Conservation (phyloP, 2,888 invertebrate species). For the Xylocampa areola region DNA sequence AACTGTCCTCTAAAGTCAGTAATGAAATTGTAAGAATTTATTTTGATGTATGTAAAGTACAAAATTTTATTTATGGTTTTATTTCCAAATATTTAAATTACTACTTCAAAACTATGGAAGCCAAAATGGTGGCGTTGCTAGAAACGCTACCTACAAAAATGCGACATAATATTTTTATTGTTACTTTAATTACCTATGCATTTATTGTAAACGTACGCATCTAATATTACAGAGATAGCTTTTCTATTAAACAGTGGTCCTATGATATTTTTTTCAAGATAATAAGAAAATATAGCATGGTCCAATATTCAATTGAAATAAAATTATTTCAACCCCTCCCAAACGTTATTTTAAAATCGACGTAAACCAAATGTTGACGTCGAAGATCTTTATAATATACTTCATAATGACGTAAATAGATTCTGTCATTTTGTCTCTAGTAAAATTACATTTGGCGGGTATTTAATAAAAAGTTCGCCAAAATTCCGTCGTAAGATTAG, state of each 20-base stretch:
- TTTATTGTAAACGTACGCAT: constrained; percentile 69
- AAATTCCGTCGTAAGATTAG: constrained; percentile 63
- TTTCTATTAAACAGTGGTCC: constrained; percentile 81
- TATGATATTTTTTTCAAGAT: constrained; percentile 68
- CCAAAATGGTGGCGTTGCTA: constrained; percentile 80
- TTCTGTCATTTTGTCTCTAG: constrained; percentile 23
- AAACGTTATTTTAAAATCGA: constrained; percentile 51
- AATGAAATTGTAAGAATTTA: constrained; percentile 46
- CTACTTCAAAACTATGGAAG: constrained; percentile 87
- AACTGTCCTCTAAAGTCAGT: constrained; percentile 69
- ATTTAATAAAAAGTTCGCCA: constrained; percentile 48
- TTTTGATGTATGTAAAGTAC: constrained; percentile 77
- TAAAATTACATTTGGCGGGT: constrained; percentile 43
- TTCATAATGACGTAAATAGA: constrained; percentile 32
- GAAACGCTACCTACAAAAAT: constrained; percentile 75
- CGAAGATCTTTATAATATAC: constrained; percentile 26
- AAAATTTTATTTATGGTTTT: constrained; percentile 72
- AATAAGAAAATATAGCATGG: constrained; percentile 84
- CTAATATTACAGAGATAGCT: constrained; percentile 84
- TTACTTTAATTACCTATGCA: constrained; percentile 62
- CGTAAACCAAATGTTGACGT: constrained; percentile 29
- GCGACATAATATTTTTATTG: constrained; percentile 64
- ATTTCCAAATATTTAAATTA: constrained; percentile 59
- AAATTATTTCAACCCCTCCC: constrained; percentile 28
- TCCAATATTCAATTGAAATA: constrained; percentile 74